A percentile compares a stretch with the other conserved stretches of the same genome.
Evolutionary conservation across 2,888 invertebrate species (phyloP).

Genomic region (Patella ulyssiponensis): DNA sequence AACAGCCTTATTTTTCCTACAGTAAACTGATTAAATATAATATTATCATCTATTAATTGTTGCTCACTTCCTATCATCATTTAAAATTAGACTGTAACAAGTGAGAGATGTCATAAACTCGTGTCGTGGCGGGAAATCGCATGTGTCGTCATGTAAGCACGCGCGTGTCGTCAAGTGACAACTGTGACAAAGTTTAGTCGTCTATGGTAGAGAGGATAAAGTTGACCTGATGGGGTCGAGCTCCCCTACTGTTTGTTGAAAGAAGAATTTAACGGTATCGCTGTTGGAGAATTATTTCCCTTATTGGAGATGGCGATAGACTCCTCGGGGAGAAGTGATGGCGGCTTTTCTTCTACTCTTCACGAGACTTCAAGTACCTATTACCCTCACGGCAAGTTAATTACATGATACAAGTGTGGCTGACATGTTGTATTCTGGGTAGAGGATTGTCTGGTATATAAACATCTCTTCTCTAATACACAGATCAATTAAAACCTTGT

Average conservation of each 20-base stretch:
- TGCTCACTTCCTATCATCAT: no score
- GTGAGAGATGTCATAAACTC: no score
- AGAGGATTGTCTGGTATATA: background rate
- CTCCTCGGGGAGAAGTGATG: background rate
- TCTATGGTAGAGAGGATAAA: background rate
- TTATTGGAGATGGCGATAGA: background rate
- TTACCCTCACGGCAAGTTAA: conserved; percentile 4
- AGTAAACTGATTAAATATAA: no score
- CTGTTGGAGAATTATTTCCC: conserved; percentile 9
- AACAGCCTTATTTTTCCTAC: no score
- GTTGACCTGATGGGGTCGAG: conserved; percentile 3
- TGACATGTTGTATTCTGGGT: background rate
- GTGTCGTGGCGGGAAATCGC: background rate
- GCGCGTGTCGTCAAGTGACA: conserved; percentile 9
- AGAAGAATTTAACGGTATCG: conserved; percentile 1
- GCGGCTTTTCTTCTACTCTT: background rate
- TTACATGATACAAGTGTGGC: background rate
- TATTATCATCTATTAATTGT: no score
- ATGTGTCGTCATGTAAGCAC: background rate
- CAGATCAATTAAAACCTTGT: conserved; percentile 3
- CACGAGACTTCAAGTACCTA: conserved; percentile 6
- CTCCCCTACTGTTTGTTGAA: background rate
- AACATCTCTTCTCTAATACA: background rate
- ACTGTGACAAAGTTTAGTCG: background rate
- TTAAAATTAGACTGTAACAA: no score